phyloP scores from a whole-genome alignment of 2,113 vertebrate genomes.

The Microtus montanus region DNA sequence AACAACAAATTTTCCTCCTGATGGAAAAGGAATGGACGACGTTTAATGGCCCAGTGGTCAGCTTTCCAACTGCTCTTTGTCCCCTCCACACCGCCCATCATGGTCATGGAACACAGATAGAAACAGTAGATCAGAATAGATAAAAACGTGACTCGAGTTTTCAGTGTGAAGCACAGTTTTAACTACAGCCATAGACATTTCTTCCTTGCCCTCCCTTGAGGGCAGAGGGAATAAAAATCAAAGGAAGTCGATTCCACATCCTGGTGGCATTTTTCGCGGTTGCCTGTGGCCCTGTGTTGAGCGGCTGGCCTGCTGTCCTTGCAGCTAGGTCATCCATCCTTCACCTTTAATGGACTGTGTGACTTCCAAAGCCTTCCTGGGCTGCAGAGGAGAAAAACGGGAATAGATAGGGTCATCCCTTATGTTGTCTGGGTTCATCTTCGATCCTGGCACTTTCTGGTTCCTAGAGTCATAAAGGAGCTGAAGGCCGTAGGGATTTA shows the following conservation, averaged over 20 bases:
- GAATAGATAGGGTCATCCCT: background rate
- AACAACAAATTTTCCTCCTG: background rate
- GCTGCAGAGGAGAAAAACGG: background rate
- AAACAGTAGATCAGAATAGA: background rate
- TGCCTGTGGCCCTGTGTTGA: conserved; percentile 27
- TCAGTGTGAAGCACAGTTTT: background rate
- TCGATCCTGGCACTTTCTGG: background rate
- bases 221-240: background rate
- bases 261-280: background rate
- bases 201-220: background rate
- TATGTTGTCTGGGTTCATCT: background rate
- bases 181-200: background rate
- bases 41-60: background rate
- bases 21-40: background rate
- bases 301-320: background rate
- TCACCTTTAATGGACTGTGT: background rate
- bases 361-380: conserved; percentile 9
- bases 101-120: background rate
- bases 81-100: accelerated
- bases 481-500: background rate
- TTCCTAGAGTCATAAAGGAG: background rate
- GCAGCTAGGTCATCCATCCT: background rate
- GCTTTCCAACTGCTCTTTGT: background rate
- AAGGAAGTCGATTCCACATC: conserved; percentile 5
- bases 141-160: too few relatives aligned